A percentile compares a stretch with the other conserved stretches of the same genome.
These are phyloP conservation scores for Ammodramus savannarum DNA, from an alignment of 2,113 vertebrate species.

Conservation along the genomic window DNA sequence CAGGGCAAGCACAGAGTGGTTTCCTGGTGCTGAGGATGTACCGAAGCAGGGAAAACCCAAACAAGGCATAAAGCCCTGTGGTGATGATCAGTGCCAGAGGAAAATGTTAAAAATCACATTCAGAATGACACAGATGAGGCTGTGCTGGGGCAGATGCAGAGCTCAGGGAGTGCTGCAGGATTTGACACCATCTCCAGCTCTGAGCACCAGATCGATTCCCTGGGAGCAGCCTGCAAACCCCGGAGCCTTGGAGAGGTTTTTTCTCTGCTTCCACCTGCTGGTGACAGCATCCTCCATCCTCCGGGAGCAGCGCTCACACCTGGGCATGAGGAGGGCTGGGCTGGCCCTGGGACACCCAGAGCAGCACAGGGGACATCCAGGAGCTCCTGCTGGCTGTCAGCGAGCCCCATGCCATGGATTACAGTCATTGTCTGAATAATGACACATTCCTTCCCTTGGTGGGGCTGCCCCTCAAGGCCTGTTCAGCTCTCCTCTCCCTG, in stretches of 20 bases:
- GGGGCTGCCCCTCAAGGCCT: not conserved
- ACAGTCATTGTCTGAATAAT: accelerated
- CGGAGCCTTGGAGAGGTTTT: not conserved
- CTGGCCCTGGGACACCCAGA: accelerated
- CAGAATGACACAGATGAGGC: not conserved
- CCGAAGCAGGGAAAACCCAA: not conserved
- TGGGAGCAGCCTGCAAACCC: not conserved
- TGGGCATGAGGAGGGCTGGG: accelerated
- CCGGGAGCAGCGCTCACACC: not conserved
- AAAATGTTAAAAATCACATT: not conserved
- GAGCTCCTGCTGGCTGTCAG: accelerated
- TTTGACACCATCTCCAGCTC: not conserved
- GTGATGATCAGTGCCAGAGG: not conserved
- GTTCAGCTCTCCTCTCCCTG: not conserved
- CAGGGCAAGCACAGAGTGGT: not conserved
- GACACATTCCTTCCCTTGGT: not conserved
- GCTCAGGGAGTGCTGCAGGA: not conserved
- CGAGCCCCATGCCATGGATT: accelerated
- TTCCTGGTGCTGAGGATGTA: not conserved
- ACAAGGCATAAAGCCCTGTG: not conserved
- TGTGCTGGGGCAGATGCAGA: not conserved
- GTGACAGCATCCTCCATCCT: not conserved
- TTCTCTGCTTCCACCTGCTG: conserved; percentile 62
- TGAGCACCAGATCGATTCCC: not conserved
- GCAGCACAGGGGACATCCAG: accelerated